phyloP scores from a whole-genome alignment of 2,113 vertebrate genomes.

The Rana temporaria region DNA sequence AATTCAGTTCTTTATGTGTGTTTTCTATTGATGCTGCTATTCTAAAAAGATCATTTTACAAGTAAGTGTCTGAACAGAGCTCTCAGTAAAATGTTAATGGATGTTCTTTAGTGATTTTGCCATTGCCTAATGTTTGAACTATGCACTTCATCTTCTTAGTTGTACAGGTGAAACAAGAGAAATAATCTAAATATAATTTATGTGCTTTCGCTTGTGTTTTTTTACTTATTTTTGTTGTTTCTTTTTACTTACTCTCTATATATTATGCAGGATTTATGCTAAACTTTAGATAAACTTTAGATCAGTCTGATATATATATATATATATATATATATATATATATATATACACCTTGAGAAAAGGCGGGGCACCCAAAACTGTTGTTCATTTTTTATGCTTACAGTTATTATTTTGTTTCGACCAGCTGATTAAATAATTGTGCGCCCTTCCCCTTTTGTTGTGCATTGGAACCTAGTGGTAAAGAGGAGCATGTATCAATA shows the following conservation, averaged over 20 bases:
- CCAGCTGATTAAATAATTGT: too few relatives aligned
- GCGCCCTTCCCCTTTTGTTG: too few relatives aligned
- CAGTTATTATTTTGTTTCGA: too few relatives aligned
- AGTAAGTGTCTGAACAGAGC: constrained; percentile 33
- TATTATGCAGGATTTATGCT: too few relatives aligned
- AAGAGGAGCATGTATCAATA: too few relatives aligned
- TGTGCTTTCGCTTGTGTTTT: background rate
- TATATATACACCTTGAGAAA: too few relatives aligned
- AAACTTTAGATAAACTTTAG: too few relatives aligned
- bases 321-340: too few relatives aligned
- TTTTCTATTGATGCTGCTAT: constrained; percentile 48
- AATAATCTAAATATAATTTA: background rate
- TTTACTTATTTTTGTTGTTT: background rate
- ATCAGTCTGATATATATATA: too few relatives aligned
- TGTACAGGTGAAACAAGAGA: background rate
- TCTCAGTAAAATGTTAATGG: constrained; percentile 46
- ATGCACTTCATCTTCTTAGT: constrained; percentile 15
- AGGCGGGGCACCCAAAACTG: too few relatives aligned
- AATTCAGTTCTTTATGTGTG: constrained; percentile 37
- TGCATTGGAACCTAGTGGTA: too few relatives aligned
- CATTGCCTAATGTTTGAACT: constrained; percentile 39
- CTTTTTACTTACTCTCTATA: background rate
- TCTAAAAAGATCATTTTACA: constrained; percentile 48
- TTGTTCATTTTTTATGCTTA: too few relatives aligned
- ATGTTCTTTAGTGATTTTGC: constrained; percentile 41